Base-by-base conservation (phyloP, 2,888 invertebrate genomes). In the Orchesella flavescens region DNA sequence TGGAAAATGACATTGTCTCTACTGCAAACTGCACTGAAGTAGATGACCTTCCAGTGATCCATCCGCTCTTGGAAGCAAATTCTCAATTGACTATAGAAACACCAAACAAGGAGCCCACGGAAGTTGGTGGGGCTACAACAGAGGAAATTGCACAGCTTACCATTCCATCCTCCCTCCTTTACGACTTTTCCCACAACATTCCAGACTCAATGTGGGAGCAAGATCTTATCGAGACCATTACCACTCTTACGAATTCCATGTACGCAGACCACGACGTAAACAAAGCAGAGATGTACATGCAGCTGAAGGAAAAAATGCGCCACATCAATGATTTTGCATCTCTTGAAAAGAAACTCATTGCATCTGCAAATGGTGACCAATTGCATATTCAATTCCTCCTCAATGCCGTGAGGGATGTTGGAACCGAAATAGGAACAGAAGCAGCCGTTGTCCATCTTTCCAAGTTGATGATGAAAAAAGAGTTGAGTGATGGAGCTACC, bases 111-210 rank as follows among this genome's bases (percentile, higher is more conserved):
- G 63, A 63, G 5, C 24, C 63, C 15, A 12, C 4, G 13, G 63
- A 63, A 63, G 63, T 63, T 4, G 13, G 13, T 12, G 57, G 59
- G 2, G 72, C 55, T 3, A n/a, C 57, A 2, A 24, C 55, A 0
- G 82, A 75, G 49, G 82, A 76, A 46, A 44, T 76, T 24, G 10
- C 24, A 1, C 17, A 21, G 17, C n/a, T 76, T 21, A 24, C 24
- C 15, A 24, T 19, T 17, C 34, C 61, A 9, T 63, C 75, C 0
- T 15, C 24, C 9, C 17, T 75, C 10, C 15, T 44, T 46, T 76
- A 82, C 71, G 66, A 82, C 44, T 61, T 21, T 10, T 15, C 15
- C 63, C 57, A 49, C 21, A 69, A 63, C 34, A 24, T 49, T 24
- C 59, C 44, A 55, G 72, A 24, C 7, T 55, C 24, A n/a, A 9